Conservation (phyloP, 2,888 invertebrate genomes). For the Blomia tropicalis region DNA sequence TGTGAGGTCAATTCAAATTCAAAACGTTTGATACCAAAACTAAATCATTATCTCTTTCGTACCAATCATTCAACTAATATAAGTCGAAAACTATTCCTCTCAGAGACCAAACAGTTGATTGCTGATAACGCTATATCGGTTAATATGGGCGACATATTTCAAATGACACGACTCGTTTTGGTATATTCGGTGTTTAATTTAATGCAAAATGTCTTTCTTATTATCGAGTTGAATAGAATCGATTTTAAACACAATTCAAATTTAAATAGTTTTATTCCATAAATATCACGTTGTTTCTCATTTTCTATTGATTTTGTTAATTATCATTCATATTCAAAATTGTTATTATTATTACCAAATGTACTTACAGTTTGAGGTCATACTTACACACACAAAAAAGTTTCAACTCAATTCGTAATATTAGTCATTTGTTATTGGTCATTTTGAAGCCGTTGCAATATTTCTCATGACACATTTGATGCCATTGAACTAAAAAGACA, state of each 20-base stretch:
- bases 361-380: background rate
- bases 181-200: background rate
- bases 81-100: background rate
- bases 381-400: background rate
- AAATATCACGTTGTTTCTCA: too few species aligned
- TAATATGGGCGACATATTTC: background rate
- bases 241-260: background rate
- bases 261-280: too few species aligned
- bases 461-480: too few species aligned
- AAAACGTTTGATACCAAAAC: background rate
- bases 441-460: too few species aligned
- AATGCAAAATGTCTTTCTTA: background rate
- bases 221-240: background rate
- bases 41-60: background rate
- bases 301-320: too few species aligned
- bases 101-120: background rate
- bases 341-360: background rate
- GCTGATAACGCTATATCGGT: background rate
- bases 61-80: background rate
- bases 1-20: background rate
- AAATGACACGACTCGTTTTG: background rate
- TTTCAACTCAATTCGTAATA: too few species aligned
- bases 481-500: too few species aligned
- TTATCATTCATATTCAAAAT: background rate
- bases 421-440: too few species aligned